Conservation (phyloP, 2,888 invertebrate genomes). For the Abrostola tripartita region DNA sequence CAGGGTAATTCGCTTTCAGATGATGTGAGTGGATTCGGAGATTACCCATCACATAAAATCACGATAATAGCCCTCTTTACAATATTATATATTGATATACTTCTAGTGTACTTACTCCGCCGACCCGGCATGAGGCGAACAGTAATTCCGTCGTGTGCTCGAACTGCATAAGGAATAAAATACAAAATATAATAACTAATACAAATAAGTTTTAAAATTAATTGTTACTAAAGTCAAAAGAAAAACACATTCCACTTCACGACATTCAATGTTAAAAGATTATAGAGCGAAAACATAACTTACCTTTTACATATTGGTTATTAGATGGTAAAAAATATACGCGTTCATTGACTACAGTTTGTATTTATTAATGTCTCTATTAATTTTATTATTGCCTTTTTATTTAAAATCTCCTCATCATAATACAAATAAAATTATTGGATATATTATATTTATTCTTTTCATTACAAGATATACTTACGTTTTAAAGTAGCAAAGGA, state of each 20-base stretch:
- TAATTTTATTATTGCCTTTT: too few species aligned
- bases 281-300: constrained; percentile 62
- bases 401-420: too few species aligned
- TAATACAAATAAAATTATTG: too few species aligned
- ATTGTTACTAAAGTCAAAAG: constrained; percentile 26
- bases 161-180: constrained; percentile 75
- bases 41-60: too few species aligned
- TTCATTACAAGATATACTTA: background rate
- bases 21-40: too few species aligned
- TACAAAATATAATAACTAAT: constrained; percentile 21
- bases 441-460: background rate
- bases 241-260: constrained; percentile 70
- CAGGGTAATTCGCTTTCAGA: too few species aligned
- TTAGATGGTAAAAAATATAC: background rate
- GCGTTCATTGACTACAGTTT: background rate
- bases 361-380: too few species aligned
- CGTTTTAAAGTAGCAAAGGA: constrained; percentile 16
- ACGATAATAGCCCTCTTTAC: too few species aligned
- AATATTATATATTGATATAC: too few species aligned
- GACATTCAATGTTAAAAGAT: constrained; percentile 67
- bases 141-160: constrained; percentile 84
- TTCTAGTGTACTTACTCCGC: constrained; percentile 88
- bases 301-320: constrained; percentile 55
- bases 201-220: constrained; percentile 21
- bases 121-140: constrained; percentile 86